phyloP scores from a whole-genome alignment of 2,888 invertebrate species.

The Drosophila hamatofila region DNA sequence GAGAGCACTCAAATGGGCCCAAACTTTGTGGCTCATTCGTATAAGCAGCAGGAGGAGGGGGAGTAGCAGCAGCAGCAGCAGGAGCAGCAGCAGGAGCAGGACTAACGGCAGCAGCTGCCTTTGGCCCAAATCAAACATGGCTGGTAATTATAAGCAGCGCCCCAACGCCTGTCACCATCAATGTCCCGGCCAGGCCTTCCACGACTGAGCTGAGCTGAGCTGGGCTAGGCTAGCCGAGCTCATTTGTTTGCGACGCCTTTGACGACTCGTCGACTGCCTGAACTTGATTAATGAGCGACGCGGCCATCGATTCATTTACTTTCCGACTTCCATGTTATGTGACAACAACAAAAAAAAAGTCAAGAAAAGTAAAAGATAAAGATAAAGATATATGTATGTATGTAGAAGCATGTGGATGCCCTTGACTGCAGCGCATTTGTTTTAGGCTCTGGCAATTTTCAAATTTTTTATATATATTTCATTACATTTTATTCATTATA shows the following conservation, averaged over 20 bases:
- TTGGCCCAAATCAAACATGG: slow-evolving; percentile 43
- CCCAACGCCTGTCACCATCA: slow-evolving; percentile 53
- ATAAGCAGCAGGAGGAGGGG: neutral
- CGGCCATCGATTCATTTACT: slow-evolving; percentile 58
- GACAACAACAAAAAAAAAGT: slow-evolving; percentile 15
- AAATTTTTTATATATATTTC: too few species aligned
- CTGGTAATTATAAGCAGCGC: slow-evolving; percentile 54
- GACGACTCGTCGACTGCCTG: slow-evolving; percentile 35
- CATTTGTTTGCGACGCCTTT: slow-evolving; percentile 59
- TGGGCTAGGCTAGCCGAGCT: slow-evolving; percentile 9
- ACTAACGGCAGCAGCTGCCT: slow-evolving; percentile 3
- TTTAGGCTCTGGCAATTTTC: neutral
- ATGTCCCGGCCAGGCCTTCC: slow-evolving; percentile 32
- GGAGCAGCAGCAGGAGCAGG: too few species aligned
- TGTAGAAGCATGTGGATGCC: neutral
- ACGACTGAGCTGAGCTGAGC: neutral
- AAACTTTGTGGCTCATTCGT: slow-evolving; percentile 26
- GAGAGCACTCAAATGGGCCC: neutral
- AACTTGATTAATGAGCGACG: slow-evolving; percentile 75
- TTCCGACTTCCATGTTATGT: slow-evolving; percentile 59
- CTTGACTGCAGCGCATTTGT: neutral
- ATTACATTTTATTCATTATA: too few species aligned
- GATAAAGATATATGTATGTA: slow-evolving; percentile 19
- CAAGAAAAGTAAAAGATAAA: neutral
- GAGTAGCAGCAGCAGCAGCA: neutral